These are phyloP conservation scores for Chionis minor DNA, from an alignment of 2,113 vertebrate species.

Conservation along the genomic window DNA sequence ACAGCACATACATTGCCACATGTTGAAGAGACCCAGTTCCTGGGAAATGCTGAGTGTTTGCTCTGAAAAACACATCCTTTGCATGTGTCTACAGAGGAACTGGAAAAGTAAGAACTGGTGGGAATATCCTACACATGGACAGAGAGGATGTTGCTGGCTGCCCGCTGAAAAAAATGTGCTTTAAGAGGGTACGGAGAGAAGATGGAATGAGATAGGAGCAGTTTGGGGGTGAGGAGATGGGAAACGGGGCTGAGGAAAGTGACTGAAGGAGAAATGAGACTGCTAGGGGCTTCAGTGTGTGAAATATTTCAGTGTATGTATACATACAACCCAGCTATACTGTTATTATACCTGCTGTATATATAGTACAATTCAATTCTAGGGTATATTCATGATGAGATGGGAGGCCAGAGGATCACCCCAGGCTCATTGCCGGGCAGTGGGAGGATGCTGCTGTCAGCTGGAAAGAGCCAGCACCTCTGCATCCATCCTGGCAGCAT, in stretches of 20 bases:
- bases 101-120: background rate
- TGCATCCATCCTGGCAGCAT: background rate
- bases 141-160: background rate
- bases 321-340: background rate
- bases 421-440: background rate
- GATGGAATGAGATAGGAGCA: background rate
- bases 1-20: background rate
- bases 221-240: background rate
- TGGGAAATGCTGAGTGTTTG: background rate
- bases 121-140: background rate
- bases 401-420: background rate
- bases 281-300: background rate
- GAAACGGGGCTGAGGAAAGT: background rate
- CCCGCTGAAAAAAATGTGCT: background rate
- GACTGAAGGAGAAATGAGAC: background rate
- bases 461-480: background rate
- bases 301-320: background rate
- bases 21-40: background rate
- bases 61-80: background rate
- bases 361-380: background rate
- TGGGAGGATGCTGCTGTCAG: background rate
- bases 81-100: background rate
- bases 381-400: background rate
- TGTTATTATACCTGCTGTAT: background rate
- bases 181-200: background rate